Percentiles rank a stretch among this genome's conserved stretches.
These are phyloP conservation scores for Tipula confusa DNA, from an alignment of 2,888 invertebrate genomes.

Conservation along the genomic window DNA sequence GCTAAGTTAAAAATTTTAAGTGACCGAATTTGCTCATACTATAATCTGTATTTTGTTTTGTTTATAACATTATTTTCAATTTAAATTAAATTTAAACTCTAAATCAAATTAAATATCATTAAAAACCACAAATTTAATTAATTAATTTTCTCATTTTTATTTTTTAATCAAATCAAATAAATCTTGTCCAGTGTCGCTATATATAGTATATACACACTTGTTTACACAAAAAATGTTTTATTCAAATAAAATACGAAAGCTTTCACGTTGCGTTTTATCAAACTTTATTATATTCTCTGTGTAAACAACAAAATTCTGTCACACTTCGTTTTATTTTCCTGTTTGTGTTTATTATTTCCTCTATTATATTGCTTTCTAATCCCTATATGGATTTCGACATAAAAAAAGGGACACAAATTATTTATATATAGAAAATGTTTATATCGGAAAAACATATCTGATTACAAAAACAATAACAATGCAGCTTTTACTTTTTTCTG, in stretches of 20 bases:
- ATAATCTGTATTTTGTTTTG: too few relatives aligned
- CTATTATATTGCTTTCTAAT: constrained; percentile 12
- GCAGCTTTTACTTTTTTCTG: not conserved
- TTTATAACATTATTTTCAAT: too few relatives aligned
- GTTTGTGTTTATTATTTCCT: not conserved
- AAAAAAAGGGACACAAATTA: not conserved
- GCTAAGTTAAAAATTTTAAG: too few relatives aligned
- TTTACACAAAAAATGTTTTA: not conserved
- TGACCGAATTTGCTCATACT: too few relatives aligned
- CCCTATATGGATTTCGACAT: not conserved
- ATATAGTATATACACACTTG: too few relatives aligned
- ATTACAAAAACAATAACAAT: not conserved
- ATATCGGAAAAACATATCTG: not conserved
- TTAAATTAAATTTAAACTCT: too few relatives aligned
- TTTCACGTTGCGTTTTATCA: not conserved
- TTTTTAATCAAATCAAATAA: not conserved
- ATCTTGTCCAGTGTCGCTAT: not conserved
- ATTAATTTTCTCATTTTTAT: not conserved
- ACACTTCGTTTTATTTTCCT: not conserved
- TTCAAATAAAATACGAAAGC: not conserved
- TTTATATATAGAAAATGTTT: too few relatives aligned
- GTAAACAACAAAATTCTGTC: not conserved
- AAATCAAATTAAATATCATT: not conserved
- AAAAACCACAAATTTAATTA: not conserved
- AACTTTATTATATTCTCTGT: too few relatives aligned